A percentile compares a stretch with the other conserved stretches of the same genome.
Conservation (phyloP, 2,113 vertebrate genomes). For the Chloebia gouldiae region DNA sequence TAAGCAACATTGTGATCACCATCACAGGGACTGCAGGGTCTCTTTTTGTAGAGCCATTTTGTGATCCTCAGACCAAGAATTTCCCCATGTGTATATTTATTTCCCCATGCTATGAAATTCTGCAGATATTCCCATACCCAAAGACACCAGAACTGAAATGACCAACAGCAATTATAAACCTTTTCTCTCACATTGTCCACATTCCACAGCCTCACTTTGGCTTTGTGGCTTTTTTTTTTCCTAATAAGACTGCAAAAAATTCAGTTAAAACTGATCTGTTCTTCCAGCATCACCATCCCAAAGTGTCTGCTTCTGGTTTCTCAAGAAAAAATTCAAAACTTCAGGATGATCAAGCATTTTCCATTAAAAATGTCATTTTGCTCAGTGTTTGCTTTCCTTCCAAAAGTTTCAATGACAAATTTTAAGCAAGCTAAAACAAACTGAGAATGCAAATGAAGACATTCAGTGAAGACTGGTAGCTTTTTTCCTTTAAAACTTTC, state of each 20-base stretch:
- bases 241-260: background rate
- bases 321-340: background rate
- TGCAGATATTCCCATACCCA: background rate
- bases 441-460: background rate
- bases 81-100: accelerated
- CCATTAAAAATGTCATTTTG: background rate
- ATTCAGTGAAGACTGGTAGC: background rate
- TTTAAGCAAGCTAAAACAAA: background rate
- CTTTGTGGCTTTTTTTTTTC: accelerated
- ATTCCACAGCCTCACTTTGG: background rate
- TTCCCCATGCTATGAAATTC: background rate
- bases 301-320: background rate
- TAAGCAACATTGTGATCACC: background rate
- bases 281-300: background rate
- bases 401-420: background rate
- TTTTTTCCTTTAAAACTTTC: background rate
- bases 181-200: background rate
- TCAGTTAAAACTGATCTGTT: background rate
- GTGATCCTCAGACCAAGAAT: background rate
- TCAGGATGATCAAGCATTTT: background rate
- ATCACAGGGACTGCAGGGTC: accelerated
- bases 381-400: background rate
- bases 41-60: background rate
- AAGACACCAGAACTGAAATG: accelerated
- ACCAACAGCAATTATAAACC: background rate